These are phyloP conservation scores for Phortica magna DNA, from an alignment of 2,888 invertebrate genomes.

Conservation along the genomic window DNA sequence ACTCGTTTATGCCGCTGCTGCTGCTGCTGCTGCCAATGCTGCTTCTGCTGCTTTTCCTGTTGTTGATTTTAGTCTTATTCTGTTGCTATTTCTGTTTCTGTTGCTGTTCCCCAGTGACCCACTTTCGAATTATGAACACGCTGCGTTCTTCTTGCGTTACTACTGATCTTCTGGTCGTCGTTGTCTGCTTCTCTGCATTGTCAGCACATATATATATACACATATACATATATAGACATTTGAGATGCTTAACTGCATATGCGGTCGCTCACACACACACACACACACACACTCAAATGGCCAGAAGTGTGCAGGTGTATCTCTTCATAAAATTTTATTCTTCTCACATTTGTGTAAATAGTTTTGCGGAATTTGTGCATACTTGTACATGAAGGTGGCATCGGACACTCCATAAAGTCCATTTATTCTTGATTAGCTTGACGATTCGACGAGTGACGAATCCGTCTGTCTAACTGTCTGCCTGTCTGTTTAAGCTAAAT, in stretches of 20 bases:
- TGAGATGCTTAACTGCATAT: conserved; percentile 6
- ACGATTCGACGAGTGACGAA: too few species aligned
- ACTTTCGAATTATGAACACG: conserved; percentile 16
- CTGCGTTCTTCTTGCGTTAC: conserved; percentile 1
- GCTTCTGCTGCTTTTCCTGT: neutral
- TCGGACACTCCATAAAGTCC: too few species aligned
- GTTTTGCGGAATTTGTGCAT: too few species aligned
- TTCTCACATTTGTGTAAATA: too few species aligned
- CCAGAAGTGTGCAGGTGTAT: neutral
- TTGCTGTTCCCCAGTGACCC: conserved; percentile 23
- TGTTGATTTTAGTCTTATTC: neutral
- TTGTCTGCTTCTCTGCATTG: neutral
- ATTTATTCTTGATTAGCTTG: neutral
- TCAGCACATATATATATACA: neutral
- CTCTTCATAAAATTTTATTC: neutral
- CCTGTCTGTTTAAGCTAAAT: too few species aligned
- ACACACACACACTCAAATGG: neutral
- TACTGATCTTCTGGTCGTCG: neutral
- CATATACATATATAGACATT: neutral
- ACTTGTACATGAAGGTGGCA: neutral
- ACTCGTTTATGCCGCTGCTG: neutral
- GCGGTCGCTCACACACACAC: conserved; percentile 1
- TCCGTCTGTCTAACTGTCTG: too few species aligned
- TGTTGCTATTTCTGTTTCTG: neutral
- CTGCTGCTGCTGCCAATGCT: neutral